phyloP scores from a whole-genome alignment of 2,888 invertebrate species.

The Celastrina argiolus region DNA sequence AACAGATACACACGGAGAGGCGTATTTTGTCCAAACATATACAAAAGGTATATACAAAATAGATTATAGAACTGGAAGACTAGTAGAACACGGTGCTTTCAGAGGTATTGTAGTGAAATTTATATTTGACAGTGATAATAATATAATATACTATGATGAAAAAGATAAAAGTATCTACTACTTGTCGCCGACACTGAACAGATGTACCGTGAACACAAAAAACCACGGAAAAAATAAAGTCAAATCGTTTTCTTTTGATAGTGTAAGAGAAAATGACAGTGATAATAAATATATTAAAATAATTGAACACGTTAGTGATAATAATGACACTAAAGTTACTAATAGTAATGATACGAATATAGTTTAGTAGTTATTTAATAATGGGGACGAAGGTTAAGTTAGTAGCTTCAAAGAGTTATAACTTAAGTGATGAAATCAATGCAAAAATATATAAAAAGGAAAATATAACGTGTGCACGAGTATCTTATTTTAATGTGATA shows the following conservation, averaged over 20 bases:
- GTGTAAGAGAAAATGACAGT: neutral
- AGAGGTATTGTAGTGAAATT: conserved; percentile 45
- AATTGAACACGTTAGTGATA: neutral
- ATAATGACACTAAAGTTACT: too few relatives aligned
- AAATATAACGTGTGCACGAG: too few relatives aligned
- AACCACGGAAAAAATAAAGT: conserved; percentile 34
- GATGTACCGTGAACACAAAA: conserved; percentile 45
- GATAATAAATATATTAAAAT: neutral
- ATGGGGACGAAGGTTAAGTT: too few relatives aligned
- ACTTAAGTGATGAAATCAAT: too few relatives aligned
- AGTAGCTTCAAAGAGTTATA: too few relatives aligned
- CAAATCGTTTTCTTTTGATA: conserved; percentile 16
- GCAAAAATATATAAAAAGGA: too few relatives aligned
- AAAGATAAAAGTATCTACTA: conserved; percentile 47
- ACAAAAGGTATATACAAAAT: conserved; percentile 52
- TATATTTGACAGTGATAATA: conserved; percentile 55
- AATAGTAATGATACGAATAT: neutral
- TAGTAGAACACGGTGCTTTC: conserved; percentile 51
- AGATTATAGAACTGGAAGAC: conserved; percentile 41
- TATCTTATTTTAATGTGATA: too few relatives aligned
- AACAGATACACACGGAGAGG: conserved; percentile 48
- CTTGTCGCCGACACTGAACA: conserved; percentile 49
- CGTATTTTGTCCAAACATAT: conserved; percentile 51
- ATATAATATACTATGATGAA: conserved; percentile 53
- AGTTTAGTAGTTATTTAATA: neutral